Evolutionary conservation across 2,113 vertebrate species (phyloP).

Genomic region (Lathamus discolor): DNA sequence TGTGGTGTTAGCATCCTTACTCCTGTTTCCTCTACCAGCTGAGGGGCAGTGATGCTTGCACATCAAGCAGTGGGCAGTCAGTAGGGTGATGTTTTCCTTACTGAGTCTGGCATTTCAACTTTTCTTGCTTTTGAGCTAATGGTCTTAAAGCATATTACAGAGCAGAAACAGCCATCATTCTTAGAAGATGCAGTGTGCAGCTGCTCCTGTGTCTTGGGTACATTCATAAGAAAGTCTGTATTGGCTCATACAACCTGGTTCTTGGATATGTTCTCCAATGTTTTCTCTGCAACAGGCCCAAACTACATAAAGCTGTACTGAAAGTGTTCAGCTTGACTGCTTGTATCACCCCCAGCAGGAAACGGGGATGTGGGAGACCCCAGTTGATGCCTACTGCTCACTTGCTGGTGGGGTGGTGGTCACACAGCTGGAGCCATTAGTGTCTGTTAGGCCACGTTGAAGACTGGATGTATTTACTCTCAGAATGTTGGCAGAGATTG

Average conservation of each 20-base stretch:
- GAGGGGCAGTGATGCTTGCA: not conserved
- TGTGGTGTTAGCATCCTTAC: not conserved
- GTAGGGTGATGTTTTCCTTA: not conserved
- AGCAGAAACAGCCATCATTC: not conserved
- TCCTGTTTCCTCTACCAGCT: not conserved
- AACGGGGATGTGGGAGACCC: not conserved
- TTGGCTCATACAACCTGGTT: not conserved
- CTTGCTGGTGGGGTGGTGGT: not conserved
- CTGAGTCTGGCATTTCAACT: not conserved
- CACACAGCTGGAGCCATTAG: not conserved
- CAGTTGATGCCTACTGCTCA: not conserved
- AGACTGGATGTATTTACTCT: not conserved
- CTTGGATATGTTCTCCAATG: not conserved
- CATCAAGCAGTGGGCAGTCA: not conserved
- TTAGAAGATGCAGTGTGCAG: fast-evolving
- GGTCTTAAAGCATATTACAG: not conserved
- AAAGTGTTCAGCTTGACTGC: not conserved
- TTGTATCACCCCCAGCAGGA: not conserved
- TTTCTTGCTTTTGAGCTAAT: not conserved
- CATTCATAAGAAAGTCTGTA: not conserved
- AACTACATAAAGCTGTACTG: not conserved
- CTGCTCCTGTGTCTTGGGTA: not conserved
- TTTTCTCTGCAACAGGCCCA: not conserved
- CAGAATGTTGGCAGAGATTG: not conserved
- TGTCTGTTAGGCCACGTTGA: not conserved